phyloP scores from a whole-genome alignment of 2,113 vertebrate species.

The Leucoraja erinaceus region DNA sequence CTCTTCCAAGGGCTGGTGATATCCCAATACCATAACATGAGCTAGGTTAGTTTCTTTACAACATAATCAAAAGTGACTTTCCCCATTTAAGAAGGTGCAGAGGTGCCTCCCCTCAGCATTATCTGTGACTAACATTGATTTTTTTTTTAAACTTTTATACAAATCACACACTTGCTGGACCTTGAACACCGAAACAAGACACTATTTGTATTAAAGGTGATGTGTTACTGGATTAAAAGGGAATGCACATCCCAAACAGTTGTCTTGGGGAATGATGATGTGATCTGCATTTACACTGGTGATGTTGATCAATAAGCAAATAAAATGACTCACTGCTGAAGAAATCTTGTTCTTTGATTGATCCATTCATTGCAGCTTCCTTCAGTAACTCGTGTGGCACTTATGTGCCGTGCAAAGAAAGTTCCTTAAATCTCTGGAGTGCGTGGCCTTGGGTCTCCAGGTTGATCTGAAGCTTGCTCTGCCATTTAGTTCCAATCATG shows the following conservation, averaged over 20 bases:
- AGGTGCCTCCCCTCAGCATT: neutral
- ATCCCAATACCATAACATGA: neutral
- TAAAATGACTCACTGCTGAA: conserved; percentile 35
- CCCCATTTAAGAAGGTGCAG: neutral
- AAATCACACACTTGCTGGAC: neutral
- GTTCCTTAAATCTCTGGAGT: neutral
- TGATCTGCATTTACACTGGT: conserved; percentile 31
- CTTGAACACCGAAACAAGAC: neutral
- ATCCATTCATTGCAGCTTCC: neutral
- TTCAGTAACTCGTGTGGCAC: neutral
- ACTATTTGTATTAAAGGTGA: conserved; percentile 8
- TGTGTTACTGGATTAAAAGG: neutral
- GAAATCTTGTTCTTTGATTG: neutral
- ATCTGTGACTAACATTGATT: neutral
- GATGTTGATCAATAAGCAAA: conserved; percentile 17
- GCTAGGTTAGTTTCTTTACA: neutral
- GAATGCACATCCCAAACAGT: conserved; percentile 8
- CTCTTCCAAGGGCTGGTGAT: neutral
- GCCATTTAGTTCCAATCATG: too few species aligned
- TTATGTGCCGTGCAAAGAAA: neutral
- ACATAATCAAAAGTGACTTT: too few species aligned
- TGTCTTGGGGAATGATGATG: conserved; percentile 15
- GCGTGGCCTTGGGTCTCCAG: neutral
- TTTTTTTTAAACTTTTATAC: neutral
- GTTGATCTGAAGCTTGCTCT: neutral